A percentile compares a stretch with the other conserved stretches of the same genome.
Evolutionary conservation across 2,113 vertebrate species (phyloP).

Genomic region (Eurypyga helias): DNA sequence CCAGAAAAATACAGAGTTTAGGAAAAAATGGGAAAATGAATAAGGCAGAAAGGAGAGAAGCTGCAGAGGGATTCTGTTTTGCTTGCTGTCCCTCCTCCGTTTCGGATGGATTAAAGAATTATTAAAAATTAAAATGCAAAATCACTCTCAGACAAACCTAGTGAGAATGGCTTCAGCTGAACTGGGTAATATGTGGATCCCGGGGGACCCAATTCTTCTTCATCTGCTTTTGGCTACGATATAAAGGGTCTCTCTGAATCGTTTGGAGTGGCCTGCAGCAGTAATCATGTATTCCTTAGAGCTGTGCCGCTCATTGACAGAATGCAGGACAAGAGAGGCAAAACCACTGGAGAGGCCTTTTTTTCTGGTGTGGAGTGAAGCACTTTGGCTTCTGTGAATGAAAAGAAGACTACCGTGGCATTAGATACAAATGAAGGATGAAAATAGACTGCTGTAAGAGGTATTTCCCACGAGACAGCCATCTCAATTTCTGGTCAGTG

Average conservation of each 20-base stretch:
- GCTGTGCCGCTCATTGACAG: neutral
- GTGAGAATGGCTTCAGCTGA: conserved; percentile 20
- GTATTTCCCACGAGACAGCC: neutral
- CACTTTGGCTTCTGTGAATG: conserved; percentile 23
- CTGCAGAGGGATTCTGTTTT: neutral
- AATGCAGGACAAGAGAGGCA: neutral
- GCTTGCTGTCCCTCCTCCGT: neutral
- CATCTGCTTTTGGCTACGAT: neutral
- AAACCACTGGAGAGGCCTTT: neutral
- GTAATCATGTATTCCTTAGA: conserved; percentile 20
- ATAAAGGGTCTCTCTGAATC: conserved; percentile 21
- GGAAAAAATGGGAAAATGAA: neutral
- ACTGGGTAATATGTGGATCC: conserved; percentile 6
- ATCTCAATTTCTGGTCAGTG: neutral
- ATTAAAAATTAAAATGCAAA: conserved; percentile 64
- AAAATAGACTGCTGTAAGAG: neutral
- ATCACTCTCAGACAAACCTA: conserved; percentile 18
- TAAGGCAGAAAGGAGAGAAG: neutral
- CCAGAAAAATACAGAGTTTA: neutral
- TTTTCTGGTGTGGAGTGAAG: neutral
- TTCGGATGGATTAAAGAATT: conserved; percentile 49
- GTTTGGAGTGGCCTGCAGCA: conserved; percentile 11
- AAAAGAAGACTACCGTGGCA: neutral
- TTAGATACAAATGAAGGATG: neutral
- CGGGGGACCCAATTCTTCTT: neutral